Evolutionary conservation across 2,888 invertebrate genomes (phyloP), one percentile per base, ranked within the genome.

Genomic region (Campaea margaritaria): DNA sequence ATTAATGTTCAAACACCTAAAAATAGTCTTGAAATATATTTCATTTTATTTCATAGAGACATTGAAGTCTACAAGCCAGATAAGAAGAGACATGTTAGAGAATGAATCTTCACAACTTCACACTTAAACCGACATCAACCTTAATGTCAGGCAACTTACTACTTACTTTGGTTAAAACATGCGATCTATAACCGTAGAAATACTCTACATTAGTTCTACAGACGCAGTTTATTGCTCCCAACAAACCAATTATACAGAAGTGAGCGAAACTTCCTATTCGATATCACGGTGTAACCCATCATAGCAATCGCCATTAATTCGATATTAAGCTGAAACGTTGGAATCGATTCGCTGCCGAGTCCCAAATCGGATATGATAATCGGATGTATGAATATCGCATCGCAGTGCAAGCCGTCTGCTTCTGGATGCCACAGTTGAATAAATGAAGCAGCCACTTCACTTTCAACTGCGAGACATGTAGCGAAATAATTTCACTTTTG

Each of bases 221-320:
- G 8, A 11, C 15, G 7, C 8, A 45, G 44, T 31, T 50, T 15
- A 11, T 13, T 49, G 49, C 11, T 41, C 50, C 38, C 42, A 15
- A 34, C 36, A 12, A 59, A 49, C 39, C 53, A 49, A 48, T 49
- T 45, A 31, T 14, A 7, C 21, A 51, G 21, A 42, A 52, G 52
- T 51, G 31, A 38, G 56, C 15, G 45, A 36, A 31, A 49, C 15
- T 39, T 53, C 53, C 45, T 41, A 21, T 48, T 21, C 51, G 15
- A 41, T 41, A 43, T 44, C 16, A 34, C 51, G 41, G 8, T 12
- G 28, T 39, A 43, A 62, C 65, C 69, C 68, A 73, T 75, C 75
- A 68, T 63, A 65, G 58, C 80, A 82, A 85, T 82, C 80, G 75
- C 65, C 72, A 79, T 83, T 81, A 83, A 83, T 76, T 75, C 75